These are phyloP conservation scores for Bruchidius siliquastri DNA, from an alignment of 2,888 invertebrate genomes.

Conservation along the genomic window DNA sequence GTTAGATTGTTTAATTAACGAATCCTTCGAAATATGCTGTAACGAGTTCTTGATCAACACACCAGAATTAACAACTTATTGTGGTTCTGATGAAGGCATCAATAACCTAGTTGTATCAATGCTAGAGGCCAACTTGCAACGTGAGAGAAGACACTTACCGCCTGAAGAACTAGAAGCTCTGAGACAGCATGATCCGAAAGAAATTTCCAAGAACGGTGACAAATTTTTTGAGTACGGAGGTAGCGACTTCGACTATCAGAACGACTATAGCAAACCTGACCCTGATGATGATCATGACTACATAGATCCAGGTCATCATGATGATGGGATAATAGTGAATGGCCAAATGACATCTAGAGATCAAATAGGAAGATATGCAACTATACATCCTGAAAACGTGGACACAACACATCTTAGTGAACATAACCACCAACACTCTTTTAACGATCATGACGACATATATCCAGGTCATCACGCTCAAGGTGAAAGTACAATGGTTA, in stretches of 20 bases:
- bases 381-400: neutral
- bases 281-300: neutral
- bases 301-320: neutral
- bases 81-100: neutral
- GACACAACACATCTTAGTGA: neutral
- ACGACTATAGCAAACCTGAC: neutral
- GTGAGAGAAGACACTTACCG: neutral
- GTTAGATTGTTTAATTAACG: neutral
- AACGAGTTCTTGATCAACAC: neutral
- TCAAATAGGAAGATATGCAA: neutral
- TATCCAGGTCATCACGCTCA: neutral
- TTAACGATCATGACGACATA: neutral
- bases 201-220: neutral
- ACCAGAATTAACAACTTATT: neutral
- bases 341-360: neutral
- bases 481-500: neutral
- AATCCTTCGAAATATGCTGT: neutral
- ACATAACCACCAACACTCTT: neutral
- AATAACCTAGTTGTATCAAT: neutral
- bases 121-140: neutral
- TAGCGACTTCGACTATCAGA: neutral
- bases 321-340: neutral
- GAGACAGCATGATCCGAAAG: too few relatives aligned
- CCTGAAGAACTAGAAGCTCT: neutral
- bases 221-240: too few relatives aligned